These are phyloP conservation scores for Pseudolaguvia tuberculata DNA, from an alignment of 2,113 vertebrate genomes.

Conservation along the genomic window DNA sequence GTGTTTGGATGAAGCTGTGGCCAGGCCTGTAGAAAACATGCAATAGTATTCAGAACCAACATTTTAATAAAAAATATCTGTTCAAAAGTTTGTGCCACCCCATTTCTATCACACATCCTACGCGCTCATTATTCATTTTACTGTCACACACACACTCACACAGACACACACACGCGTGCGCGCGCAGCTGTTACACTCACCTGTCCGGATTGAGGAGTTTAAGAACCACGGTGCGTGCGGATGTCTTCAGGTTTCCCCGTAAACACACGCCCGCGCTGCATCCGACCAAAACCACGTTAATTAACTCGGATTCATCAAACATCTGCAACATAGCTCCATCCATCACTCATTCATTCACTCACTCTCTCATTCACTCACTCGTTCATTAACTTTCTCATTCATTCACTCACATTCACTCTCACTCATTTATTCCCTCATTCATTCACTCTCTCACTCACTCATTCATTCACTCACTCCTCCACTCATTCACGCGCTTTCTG, in stretches of 20 bases:
- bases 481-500: neutral
- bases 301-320: constrained; percentile 40
- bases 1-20: too few relatives aligned
- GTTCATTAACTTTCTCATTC: too few relatives aligned
- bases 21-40: too few relatives aligned
- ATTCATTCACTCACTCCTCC: constrained; percentile 4
- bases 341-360: constrained; percentile 14
- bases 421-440: too few relatives aligned
- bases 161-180: too few relatives aligned
- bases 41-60: too few relatives aligned
- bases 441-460: neutral
- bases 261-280: constrained; percentile 45
- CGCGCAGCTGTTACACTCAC: constrained; percentile 37
- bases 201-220: constrained; percentile 44
- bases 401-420: neutral
- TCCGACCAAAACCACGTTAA: constrained; percentile 32
- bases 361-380: neutral
- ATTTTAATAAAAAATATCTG: too few relatives aligned
- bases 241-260: constrained; percentile 26
- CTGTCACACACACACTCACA: too few relatives aligned
- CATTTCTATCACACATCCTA: too few relatives aligned
- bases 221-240: constrained; percentile 35
- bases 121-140: too few relatives aligned
- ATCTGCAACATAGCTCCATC: neutral
- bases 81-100: too few relatives aligned